These are phyloP conservation scores for Zelostemma sp. DNA, from an alignment of 1,140 invertebrate genomes.

Conservation along the genomic window DNA sequence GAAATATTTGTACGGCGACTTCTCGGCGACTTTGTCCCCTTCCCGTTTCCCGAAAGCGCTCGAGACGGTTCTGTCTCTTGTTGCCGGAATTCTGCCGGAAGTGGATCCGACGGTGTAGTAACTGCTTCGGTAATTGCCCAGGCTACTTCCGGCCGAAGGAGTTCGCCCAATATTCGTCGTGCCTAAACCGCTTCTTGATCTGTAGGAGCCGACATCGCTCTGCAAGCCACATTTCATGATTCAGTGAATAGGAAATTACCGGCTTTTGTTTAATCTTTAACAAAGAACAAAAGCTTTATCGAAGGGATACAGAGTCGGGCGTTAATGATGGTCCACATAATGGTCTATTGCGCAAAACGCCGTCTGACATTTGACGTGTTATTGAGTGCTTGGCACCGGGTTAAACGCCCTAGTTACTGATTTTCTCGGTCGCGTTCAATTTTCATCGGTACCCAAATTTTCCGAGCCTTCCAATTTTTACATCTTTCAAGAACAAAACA, in stretches of 20 bases:
- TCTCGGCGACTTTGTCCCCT: slow-evolving; percentile 56
- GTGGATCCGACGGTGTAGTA: slow-evolving; percentile 53
- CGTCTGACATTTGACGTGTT: background rate
- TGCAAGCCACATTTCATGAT: slow-evolving; percentile 42
- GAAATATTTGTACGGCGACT: slow-evolving; percentile 58
- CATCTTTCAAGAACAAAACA: too few species aligned
- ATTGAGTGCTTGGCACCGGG: slow-evolving; percentile 14
- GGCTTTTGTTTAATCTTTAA: too few species aligned
- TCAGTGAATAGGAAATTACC: too few species aligned
- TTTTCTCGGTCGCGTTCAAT: background rate
- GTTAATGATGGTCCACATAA: too few species aligned
- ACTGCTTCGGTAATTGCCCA: slow-evolving; percentile 58
- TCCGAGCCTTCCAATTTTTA: too few species aligned
- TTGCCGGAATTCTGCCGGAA: slow-evolving; percentile 38
- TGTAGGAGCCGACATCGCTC: slow-evolving; percentile 58
- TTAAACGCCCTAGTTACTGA: slow-evolving; percentile 12
- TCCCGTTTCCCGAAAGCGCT: slow-evolving; percentile 56
- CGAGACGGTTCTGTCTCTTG: slow-evolving; percentile 53
- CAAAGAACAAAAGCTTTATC: too few species aligned
- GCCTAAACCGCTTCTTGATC: slow-evolving; percentile 51
- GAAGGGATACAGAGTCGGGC: too few species aligned
- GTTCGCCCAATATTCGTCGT: slow-evolving; percentile 52
- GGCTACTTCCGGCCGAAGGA: slow-evolving; percentile 50
- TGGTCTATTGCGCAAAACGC: background rate
- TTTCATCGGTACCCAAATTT: background rate